Base-by-base conservation (phyloP, 2,797 vertebrate genomes). In the Tolypeutes matacus region DNA sequence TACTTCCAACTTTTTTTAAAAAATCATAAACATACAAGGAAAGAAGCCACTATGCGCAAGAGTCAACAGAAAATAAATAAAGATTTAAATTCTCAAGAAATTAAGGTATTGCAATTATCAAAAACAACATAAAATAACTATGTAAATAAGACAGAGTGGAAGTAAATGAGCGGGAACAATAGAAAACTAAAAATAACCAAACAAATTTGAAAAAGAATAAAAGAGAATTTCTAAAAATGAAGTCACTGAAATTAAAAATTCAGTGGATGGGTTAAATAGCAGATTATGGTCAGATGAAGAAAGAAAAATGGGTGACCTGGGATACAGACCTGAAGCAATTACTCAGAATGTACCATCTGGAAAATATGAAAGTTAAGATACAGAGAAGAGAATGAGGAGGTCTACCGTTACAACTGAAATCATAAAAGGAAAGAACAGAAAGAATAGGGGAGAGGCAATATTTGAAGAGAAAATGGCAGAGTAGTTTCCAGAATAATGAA, bases 31-130 rank as follows among this genome's bases (percentile, higher is more conserved):
- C 11, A 67, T 13, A 49, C 23, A 87, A 75, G 72, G 20, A 84
- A 88, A 86, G 3, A 92, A 62, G 5, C 17, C 62, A 86, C 31
- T 58, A 58, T 49, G 49, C 10, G n/a, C 51, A 34, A 77, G 18
- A 62, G 64, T 77, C 42, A 90, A n/a, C 70, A 95, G 46, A 12
- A 64, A 31, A 62, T 15, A 56, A 56, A 56, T 18, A 27, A 72
- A 73, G 42, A 27, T 56, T 80, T 81, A 93, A 89, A 86, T 82
- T 95, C 77, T 86, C n/a, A 95, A 86, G n/a, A 93, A 86, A 72
- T 51, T 70, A 86, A 81, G 75, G 67, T 62, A 62, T 7, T 85
- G 18, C 23, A 89, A 92, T 65, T 65, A 82, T 39, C n/a, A 75
- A 89, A 94, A 94, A 17, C 31, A 93, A 62, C 39, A 34, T 64